These are phyloP conservation scores for Ditula angustiorana DNA, from an alignment of 2,888 invertebrate species.

Conservation along the genomic window DNA sequence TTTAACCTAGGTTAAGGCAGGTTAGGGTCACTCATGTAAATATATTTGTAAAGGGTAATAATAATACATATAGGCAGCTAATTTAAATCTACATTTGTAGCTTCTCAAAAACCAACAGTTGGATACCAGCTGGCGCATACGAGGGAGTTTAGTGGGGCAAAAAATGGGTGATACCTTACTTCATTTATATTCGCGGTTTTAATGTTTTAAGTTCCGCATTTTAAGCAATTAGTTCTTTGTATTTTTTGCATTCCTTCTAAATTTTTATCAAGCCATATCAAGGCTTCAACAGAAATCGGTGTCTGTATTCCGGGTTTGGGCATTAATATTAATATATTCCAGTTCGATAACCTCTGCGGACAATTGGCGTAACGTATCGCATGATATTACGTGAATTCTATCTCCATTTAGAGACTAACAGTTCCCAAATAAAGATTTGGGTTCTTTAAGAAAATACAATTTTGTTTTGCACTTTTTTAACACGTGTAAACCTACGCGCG, in stretches of 20 bases:
- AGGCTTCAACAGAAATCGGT: background rate
- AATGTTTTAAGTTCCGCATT: no score
- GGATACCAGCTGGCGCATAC: no score
- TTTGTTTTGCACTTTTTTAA: background rate
- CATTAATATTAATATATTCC: slow-evolving; percentile 38
- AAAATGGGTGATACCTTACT: background rate
- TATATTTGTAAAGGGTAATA: no score
- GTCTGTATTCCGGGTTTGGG: slow-evolving; percentile 30
- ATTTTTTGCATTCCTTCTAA: background rate
- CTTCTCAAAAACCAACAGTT: no score
- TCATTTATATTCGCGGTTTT: no score
- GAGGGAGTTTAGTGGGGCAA: no score
- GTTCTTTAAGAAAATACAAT: background rate
- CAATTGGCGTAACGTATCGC: slow-evolving; percentile 35
- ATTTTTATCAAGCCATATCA: slow-evolving; percentile 1
- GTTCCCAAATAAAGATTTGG: slow-evolving; percentile 8
- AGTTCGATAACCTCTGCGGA: slow-evolving; percentile 37
- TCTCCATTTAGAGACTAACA: slow-evolving; percentile 20
- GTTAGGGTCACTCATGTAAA: no score
- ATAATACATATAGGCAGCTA: no score
- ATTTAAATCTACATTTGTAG: no score
- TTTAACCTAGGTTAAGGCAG: no score
- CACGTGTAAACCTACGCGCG: no score
- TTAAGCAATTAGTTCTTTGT: background rate
- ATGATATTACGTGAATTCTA: slow-evolving; percentile 32